Percentiles rank a stretch among this genome's conserved stretches.
Conservation (phyloP, 2,888 invertebrate genomes). For the Drosophila kokeensis region DNA sequence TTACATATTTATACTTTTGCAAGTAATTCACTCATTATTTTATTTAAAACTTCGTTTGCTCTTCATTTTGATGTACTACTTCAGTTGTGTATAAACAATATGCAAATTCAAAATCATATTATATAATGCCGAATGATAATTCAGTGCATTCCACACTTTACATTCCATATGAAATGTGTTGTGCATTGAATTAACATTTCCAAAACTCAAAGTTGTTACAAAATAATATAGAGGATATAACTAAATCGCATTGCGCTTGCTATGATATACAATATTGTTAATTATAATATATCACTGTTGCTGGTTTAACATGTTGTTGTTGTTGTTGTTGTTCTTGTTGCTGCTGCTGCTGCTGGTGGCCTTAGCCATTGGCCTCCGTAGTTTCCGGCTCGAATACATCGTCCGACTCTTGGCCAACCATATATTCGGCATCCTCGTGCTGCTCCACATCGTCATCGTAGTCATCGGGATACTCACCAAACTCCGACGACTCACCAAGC, state of each 20-base stretch:
- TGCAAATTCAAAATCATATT: conserved; percentile 36
- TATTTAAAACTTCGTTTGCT: conserved; percentile 37
- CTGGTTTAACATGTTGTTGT: conserved; percentile 59
- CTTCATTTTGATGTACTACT: conserved; percentile 33
- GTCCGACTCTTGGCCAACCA: conserved; percentile 58
- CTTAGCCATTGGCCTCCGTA: conserved; percentile 40
- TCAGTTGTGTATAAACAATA: conserved; percentile 32
- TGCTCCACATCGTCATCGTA: conserved; percentile 59
- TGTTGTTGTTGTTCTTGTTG: background rate
- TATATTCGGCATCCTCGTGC: conserved; percentile 51
- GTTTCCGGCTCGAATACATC: conserved; percentile 66
- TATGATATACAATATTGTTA: conserved; percentile 62
- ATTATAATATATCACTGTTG: conserved; percentile 73
- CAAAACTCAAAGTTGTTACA: conserved; percentile 21
- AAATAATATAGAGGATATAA: conserved; percentile 23
- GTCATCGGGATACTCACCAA: conserved; percentile 69
- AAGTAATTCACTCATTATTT: conserved; percentile 55
- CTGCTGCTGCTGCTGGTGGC: background rate
- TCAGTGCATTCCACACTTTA: background rate
- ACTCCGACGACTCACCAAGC: conserved; percentile 78
- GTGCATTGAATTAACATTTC: background rate
- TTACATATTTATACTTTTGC: conserved; percentile 4
- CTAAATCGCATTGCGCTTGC: conserved; percentile 59
- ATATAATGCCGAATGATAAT: conserved; percentile 10
- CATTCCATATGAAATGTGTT: background rate